Evolutionary conservation across 1,140 invertebrate species (phyloP), one percentile per base, ranked within the genome.

Genomic region (Trachelipus rathkii): DNA sequence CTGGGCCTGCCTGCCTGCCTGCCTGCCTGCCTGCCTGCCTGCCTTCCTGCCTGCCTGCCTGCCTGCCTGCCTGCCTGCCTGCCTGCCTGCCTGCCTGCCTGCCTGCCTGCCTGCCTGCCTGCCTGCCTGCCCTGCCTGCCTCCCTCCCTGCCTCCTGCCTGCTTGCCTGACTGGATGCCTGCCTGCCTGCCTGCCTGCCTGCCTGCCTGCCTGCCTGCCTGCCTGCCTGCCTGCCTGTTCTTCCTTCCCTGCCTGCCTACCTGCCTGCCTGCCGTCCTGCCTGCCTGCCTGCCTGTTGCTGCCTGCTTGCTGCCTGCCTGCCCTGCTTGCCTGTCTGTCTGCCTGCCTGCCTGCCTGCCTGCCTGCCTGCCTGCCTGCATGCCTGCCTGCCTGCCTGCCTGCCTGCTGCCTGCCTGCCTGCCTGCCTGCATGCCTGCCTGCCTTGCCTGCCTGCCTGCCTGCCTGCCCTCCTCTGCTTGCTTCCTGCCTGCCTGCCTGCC

Each of bases 1-100:
- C n/a, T n/a, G n/a, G n/a, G 46, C 46, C 46, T 50, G 46, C 46
- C 46, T 50, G 46, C 46, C 46, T 50, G 46, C 46, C 46, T 50
- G 46, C 46, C 46, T 50, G 46, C 46, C 46, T 50, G 46, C 46
- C 46, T 50, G 46, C 46, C 46, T 50, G 46, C 9, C 46, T 50
- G 46, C 9, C 46, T 50, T 9, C 9, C 46, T 50, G 46, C 9
- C 46, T 50, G 46, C 46, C 46, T 50, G 46, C 46, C 46, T 50
- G 46, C 46, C 46, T 50, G 46, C 46, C 46, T 50, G 46, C 46
- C 46, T 50, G 46, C 46, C 46, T 50, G 46, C 46, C 46, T 50
- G 46, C 46, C 46, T 50, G 46, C 46, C 46, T 50, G 46, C 46
- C 46, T 50, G 46, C 9, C 46, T 50, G 46, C 9, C 46, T 50